Percentiles rank a stretch among this genome's conserved stretches.
These are phyloP conservation scores for Orchesella flavescens DNA, from an alignment of 2,888 invertebrate genomes.

Conservation along the genomic window DNA sequence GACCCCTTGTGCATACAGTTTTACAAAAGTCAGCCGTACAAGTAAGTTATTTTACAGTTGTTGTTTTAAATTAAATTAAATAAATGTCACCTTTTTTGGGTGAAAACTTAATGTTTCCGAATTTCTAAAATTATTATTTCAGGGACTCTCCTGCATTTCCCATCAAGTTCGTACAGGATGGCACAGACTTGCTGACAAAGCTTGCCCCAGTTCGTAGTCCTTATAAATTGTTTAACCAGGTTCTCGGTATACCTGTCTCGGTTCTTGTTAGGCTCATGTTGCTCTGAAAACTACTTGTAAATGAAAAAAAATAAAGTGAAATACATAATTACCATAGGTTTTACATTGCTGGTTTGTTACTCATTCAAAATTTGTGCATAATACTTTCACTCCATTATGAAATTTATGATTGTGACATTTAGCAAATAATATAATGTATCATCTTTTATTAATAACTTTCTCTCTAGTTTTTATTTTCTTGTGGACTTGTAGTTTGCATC, in stretches of 20 bases:
- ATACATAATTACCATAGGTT: constrained; percentile 34
- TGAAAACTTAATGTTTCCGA: no score
- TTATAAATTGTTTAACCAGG: constrained; percentile 93
- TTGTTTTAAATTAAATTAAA: background rate
- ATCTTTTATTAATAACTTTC: background rate
- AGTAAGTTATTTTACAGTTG: constrained; percentile 77
- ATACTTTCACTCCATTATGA: background rate
- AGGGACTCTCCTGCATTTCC: constrained; percentile 71
- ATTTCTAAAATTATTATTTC: background rate
- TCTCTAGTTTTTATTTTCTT: no score
- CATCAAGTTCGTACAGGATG: constrained; percentile 70
- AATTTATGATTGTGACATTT: no score
- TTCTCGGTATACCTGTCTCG: constrained; percentile 95
- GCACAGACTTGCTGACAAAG: constrained; percentile 67
- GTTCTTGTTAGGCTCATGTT: constrained; percentile 74
- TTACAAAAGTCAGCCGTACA: constrained; percentile 88
- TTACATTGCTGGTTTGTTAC: constrained; percentile 9
- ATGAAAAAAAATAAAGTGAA: constrained; percentile 43
- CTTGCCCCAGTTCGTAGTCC: constrained; percentile 69
- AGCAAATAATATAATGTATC: background rate
- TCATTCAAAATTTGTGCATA: background rate
- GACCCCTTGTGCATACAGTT: constrained; percentile 96
- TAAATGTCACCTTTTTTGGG: background rate
- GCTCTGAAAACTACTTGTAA: constrained; percentile 35
- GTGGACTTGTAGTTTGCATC: no score